phyloP scores from a whole-genome alignment of 1,140 invertebrate genomes.

The Himalopsyche phryganea region DNA sequence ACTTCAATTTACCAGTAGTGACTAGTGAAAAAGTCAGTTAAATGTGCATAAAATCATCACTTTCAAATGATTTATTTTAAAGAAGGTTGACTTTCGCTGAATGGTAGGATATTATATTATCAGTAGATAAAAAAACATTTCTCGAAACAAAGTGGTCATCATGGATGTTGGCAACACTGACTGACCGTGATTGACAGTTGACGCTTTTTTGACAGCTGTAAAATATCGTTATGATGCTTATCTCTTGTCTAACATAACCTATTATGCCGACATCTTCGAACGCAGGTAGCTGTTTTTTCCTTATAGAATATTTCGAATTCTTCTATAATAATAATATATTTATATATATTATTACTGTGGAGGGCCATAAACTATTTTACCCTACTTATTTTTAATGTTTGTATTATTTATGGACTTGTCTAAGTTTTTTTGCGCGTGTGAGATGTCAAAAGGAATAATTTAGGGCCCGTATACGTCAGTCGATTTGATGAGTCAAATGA shows the following conservation, averaged over 20 bases:
- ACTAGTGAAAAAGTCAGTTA: too few relatives aligned
- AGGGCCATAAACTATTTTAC: constrained; percentile 3
- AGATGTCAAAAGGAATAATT: too few relatives aligned
- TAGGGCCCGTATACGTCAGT: too few relatives aligned
- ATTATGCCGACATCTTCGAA: constrained; percentile 17
- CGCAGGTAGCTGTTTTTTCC: constrained; percentile 15
- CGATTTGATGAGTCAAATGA: too few relatives aligned
- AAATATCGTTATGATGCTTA: constrained; percentile 24
- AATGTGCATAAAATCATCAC: too few relatives aligned
- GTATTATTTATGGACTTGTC: background rate
- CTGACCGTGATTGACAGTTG: constrained; percentile 17
- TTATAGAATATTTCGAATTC: constrained; percentile 18
- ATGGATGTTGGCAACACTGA: constrained; percentile 8
- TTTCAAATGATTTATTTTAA: too few relatives aligned
- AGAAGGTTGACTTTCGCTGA: too few relatives aligned
- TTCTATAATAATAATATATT: constrained; percentile 14
- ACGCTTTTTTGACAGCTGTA: constrained; percentile 27
- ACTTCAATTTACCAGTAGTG: too few relatives aligned
- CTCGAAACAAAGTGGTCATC: constrained; percentile 10
- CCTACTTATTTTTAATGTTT: constrained; percentile 1
- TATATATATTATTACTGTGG: background rate
- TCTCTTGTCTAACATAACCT: constrained; percentile 16
- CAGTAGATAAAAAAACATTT: too few relatives aligned
- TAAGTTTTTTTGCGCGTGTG: background rate
- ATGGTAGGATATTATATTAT: too few relatives aligned